phyloP scores from a whole-genome alignment of 2,888 invertebrate species.

The Mythimna loreyi region DNA sequence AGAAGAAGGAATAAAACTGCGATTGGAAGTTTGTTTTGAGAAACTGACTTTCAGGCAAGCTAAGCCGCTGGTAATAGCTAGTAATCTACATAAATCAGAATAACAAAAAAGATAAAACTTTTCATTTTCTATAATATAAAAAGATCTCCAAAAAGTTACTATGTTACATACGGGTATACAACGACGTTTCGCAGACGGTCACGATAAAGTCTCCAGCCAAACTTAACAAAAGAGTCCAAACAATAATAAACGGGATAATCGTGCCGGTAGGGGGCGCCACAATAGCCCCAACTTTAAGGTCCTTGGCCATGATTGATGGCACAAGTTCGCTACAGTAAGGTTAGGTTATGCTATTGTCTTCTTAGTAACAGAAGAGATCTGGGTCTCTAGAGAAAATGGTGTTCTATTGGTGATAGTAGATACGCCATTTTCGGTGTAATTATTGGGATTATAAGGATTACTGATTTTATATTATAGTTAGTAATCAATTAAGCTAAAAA shows the following conservation, averaged over 20 bases:
- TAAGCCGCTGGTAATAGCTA: no score
- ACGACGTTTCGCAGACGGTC: constrained; percentile 39
- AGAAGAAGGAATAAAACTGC: no score
- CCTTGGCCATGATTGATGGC: constrained; percentile 70
- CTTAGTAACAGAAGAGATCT: constrained; percentile 6
- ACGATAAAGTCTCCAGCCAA: constrained; percentile 59
- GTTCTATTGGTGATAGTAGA: neutral
- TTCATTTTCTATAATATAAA: constrained; percentile 2
- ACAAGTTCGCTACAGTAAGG: constrained; percentile 56
- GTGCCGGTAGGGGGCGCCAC: constrained; percentile 59
- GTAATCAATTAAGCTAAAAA: no score
- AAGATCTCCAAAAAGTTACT: neutral
- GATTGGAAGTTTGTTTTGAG: no score
- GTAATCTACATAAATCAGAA: no score
- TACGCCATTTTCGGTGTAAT: no score
- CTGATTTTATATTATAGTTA: no score
- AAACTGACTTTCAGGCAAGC: no score
- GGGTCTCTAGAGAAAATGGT: neutral
- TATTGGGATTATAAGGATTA: no score
- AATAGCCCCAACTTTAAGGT: constrained; percentile 68
- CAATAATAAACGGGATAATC: constrained; percentile 71
- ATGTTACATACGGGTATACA: neutral
- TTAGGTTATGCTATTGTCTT: constrained; percentile 25
- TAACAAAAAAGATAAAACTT: no score
- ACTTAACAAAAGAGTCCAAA: constrained; percentile 68